Evolutionary conservation across 2,113 vertebrate species (phyloP).

Genomic region (Grus americana): DNA sequence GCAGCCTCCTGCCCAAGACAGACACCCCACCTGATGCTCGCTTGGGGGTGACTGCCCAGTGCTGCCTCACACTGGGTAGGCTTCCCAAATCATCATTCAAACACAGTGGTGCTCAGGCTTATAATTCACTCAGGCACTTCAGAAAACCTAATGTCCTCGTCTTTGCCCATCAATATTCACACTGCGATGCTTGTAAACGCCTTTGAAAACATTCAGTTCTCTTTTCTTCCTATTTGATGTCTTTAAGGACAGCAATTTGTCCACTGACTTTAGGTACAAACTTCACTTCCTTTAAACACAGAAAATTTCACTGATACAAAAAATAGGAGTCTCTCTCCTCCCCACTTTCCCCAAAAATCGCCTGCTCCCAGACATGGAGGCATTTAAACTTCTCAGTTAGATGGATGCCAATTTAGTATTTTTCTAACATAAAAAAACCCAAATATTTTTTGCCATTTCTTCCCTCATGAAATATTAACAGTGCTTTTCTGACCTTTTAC

Average conservation of each 20-base stretch:
- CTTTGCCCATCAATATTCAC: not conserved
- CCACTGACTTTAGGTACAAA: not conserved
- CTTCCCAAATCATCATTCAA: not conserved
- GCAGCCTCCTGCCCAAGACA: not conserved
- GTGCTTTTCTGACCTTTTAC: not conserved
- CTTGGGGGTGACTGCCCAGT: not conserved
- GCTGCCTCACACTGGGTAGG: not conserved
- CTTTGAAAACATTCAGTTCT: not conserved
- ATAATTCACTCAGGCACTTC: not conserved
- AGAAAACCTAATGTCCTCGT: not conserved
- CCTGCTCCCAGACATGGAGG: not conserved
- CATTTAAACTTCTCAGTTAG: not conserved
- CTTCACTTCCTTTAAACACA: not conserved
- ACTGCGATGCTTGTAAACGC: not conserved
- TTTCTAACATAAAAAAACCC: not conserved
- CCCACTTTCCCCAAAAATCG: not conserved
- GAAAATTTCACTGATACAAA: not conserved
- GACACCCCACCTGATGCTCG: accelerated
- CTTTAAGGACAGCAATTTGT: not conserved
- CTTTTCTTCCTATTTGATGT: not conserved
- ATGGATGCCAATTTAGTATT: not conserved
- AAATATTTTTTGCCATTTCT: not conserved
- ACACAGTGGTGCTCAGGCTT: not conserved
- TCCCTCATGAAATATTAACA: not conserved
- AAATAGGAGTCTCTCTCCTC: not conserved